These are phyloP conservation scores for Serranus cabrilla DNA, from an alignment of 2,797 vertebrate genomes.

Conservation along the genomic window DNA sequence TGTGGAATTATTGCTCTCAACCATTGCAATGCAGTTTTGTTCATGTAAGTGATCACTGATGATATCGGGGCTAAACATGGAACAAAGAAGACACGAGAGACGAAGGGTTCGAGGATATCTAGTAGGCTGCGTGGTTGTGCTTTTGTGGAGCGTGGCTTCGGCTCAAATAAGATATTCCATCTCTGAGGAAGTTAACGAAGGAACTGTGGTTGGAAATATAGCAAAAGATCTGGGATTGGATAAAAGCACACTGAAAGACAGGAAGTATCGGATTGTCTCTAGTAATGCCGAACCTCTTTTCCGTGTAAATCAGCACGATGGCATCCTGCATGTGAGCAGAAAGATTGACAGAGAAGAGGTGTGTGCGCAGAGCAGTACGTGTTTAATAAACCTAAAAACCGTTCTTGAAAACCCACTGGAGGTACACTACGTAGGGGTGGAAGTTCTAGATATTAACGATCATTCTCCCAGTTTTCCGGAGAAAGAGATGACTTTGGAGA, in stretches of 20 bases:
- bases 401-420: constrained; percentile 72
- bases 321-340: constrained; percentile 76
- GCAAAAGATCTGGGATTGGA: constrained; percentile 83
- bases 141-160: constrained; percentile 45
- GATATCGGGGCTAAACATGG: constrained; percentile 23
- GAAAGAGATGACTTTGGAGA: constrained; percentile 53
- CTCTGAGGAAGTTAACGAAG: constrained; percentile 78
- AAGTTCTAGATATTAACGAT: constrained; percentile 77
- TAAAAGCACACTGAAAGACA: constrained; percentile 23
- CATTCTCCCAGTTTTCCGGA: constrained; percentile 62
- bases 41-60: neutral
- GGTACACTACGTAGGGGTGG: constrained; percentile 58
- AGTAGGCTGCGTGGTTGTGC: constrained; percentile 8
- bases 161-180: constrained; percentile 77
- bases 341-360: constrained; percentile 84
- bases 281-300: constrained; percentile 42
- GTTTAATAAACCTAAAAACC: constrained; percentile 77
- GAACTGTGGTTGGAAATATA: constrained; percentile 81
- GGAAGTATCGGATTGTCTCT: constrained; percentile 62
- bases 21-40: fast-evolving
- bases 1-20: neutral
- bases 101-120: neutral
- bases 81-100: constrained; percentile 42
- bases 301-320: constrained; percentile 74
- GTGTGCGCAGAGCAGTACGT: constrained; percentile 72